Evolutionary conservation across 2,797 vertebrate species (phyloP), one percentile per base, ranked within the genome.

Genomic region (Halcyon chelicuti): DNA sequence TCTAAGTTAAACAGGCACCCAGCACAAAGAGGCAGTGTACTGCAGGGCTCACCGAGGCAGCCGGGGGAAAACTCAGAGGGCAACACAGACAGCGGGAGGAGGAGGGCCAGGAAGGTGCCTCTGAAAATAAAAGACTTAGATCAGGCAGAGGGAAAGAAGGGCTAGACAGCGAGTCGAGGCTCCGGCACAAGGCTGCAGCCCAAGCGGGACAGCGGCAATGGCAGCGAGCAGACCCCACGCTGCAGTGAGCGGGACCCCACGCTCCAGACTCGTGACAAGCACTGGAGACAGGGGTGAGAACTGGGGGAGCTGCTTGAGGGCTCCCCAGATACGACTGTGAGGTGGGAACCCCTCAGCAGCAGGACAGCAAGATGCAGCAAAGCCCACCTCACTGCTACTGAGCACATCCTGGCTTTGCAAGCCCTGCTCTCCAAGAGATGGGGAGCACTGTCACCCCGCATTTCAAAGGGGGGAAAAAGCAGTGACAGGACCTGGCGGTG

Each of bases 11-110:
- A 80, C 52, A 92, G 94, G 82, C 89, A 60, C 68, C 44, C 52
- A 8, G 87, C 77, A 96, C 94, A 96, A 95, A 95, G 94, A 90
- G 86, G 84, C 91, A 92, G 70, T 76, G 88, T 95, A 47, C 68
- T 68, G 81, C 77, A 39, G 51, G 77, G 95, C 74, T 89, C 82
- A 21, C 2, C 1, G 42, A 75, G 61, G 75, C 91, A 62, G 40
- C 0, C 18, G 40, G 70, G 10, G 86, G 82, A 72, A 93, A 95
- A 87, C 65, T 35, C 29, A 4, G 82, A 54, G 46, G 26, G 73
- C 28, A 66, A 77, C 31, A 39, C 23, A 72, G 4, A 25, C 63
- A 67, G 80, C 46, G 60, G 77, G 39, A 37, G 35, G 11, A 91
- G 57, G 55, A 86, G 25, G 47, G 63, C 71, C 70, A 42, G 88